phyloP scores from a whole-genome alignment of 2,888 invertebrate species.

The Drosophila kuntzei region DNA sequence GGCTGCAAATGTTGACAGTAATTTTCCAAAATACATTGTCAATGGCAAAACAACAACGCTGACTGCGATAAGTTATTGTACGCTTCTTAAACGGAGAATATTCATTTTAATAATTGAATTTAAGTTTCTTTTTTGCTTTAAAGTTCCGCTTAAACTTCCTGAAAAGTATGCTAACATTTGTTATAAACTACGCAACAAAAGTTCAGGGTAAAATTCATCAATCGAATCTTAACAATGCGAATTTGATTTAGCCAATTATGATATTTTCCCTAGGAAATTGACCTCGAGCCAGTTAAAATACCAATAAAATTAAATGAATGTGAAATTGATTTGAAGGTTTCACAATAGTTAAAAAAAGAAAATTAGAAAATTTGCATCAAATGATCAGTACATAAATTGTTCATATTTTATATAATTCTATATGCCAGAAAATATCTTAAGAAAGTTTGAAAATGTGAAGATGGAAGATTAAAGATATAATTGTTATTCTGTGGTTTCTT shows the following conservation, averaged over 20 bases:
- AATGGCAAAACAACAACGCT: neutral
- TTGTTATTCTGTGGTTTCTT: neutral
- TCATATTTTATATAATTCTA: no score
- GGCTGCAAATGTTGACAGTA: constrained; percentile 14
- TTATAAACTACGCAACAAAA: neutral
- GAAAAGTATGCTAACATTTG: constrained; percentile 19
- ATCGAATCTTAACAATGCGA: neutral
- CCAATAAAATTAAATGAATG: neutral
- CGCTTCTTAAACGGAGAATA: neutral
- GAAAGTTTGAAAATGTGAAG: no score
- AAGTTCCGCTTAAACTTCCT: neutral
- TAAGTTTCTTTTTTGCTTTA: neutral
- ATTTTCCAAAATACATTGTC: constrained; percentile 30
- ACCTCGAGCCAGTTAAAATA: neutral
- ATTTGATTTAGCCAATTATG: neutral
- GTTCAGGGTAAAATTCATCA: constrained; percentile 1
- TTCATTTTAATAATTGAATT: neutral
- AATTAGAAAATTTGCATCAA: no score
- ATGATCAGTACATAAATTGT: no score
- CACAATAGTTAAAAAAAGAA: no score
- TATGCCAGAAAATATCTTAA: no score
- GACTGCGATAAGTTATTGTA: constrained; percentile 5
- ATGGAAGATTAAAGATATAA: neutral
- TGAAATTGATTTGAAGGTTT: neutral
- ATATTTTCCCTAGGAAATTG: neutral